Conservation (phyloP, 2,113 vertebrate genomes). For the Salvelinus fontinalis region DNA sequence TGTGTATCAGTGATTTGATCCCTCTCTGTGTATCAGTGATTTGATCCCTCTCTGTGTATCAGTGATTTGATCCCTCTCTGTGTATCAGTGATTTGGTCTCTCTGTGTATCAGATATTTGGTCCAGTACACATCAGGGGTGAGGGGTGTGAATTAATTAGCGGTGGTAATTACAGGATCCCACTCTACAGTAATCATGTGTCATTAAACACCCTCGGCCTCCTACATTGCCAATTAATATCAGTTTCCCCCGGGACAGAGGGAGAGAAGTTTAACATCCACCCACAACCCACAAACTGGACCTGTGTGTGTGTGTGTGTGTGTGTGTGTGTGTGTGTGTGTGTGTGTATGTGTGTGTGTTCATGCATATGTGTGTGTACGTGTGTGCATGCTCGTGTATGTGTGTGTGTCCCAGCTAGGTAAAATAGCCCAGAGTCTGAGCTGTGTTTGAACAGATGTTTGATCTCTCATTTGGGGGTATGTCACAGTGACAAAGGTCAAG, state of each 20-base stretch:
- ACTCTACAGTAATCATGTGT: conserved; percentile 72
- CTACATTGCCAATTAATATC: conserved; percentile 55
- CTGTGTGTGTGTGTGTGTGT: not conserved
- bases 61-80: no score
- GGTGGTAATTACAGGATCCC: conserved; percentile 70
- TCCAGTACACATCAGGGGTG: conserved; percentile 59
- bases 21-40: no score
- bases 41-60: no score
- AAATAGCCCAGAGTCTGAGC: not conserved
- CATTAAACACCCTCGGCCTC: conserved; percentile 63
- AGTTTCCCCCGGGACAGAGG: not conserved
- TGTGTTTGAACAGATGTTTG: not conserved
- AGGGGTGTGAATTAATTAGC: conserved; percentile 72
- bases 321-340: not conserved
- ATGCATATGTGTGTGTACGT: not conserved
- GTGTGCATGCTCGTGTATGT: not conserved
- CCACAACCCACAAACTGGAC: no score
- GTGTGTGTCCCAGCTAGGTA: no score
- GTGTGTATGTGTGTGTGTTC: not conserved
- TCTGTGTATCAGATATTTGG: conserved; percentile 58
- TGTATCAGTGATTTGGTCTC: conserved; percentile 51
- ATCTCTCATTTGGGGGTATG: not conserved
- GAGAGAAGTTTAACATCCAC: not conserved
- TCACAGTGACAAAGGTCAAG: no score
- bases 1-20: no score